Percentiles rank a stretch among this genome's conserved stretches.
Conservation (phyloP, 2,888 invertebrate species). For the Lasius platythorax region DNA sequence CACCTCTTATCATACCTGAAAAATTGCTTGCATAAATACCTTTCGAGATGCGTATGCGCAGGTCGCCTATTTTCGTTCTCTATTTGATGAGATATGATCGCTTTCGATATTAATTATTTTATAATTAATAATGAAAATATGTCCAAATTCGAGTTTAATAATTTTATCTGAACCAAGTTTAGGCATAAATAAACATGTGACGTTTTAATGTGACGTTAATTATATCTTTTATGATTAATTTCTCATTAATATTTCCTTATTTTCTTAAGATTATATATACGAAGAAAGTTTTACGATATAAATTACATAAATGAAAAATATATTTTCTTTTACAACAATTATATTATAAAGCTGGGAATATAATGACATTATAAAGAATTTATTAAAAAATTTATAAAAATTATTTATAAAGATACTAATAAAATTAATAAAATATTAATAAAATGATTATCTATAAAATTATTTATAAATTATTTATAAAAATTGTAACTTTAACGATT, state of each 20-base stretch:
- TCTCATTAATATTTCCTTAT: too few species aligned
- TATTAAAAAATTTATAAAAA: too few species aligned
- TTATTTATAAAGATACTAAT: too few species aligned
- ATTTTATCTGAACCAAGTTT: not conserved
- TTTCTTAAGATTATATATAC: too few species aligned
- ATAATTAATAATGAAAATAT: not conserved
- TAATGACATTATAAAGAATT: too few species aligned
- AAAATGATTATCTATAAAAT: not conserved
- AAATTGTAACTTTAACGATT: not conserved
- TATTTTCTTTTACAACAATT: too few species aligned
- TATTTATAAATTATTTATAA: not conserved
- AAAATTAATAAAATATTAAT: too few species aligned
- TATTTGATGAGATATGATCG: not conserved
- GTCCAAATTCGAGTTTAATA: not conserved
- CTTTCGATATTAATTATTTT: not conserved
- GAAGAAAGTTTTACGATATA: too few species aligned
- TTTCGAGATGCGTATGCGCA: not conserved
- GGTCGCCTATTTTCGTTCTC: not conserved
- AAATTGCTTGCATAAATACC: not conserved
- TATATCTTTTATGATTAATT: too few species aligned
- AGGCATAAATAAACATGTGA: not conserved
- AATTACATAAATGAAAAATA: too few species aligned
- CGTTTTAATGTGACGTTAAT: too few species aligned
- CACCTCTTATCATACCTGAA: constrained; percentile 2
- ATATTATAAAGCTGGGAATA: too few species aligned